phyloP scores from a whole-genome alignment of 2,888 invertebrate genomes.

The Synergus umbraculus region DNA sequence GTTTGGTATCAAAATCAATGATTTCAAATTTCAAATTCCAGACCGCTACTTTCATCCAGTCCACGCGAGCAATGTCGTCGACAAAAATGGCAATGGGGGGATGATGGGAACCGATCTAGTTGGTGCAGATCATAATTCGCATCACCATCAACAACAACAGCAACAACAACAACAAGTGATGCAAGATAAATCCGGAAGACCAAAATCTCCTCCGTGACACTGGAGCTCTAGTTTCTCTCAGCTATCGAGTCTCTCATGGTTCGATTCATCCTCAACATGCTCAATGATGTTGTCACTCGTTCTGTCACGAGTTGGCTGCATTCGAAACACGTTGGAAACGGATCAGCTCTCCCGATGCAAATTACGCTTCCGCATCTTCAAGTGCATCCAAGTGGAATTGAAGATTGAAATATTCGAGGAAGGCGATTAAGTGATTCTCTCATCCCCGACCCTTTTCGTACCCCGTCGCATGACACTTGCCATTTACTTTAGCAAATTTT shows the following conservation, averaged over 20 bases:
- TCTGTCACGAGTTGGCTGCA: conserved; percentile 19
- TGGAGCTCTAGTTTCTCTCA: conserved; percentile 59
- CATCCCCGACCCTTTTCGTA: conserved; percentile 11
- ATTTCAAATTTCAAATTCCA: conserved; percentile 31
- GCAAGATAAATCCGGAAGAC: conserved; percentile 74
- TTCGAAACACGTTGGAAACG: conserved; percentile 35
- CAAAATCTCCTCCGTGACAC: conserved; percentile 77
- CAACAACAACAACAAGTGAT: conserved; percentile 71
- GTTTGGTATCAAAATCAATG: too few relatives aligned
- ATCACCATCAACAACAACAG: conserved; percentile 73
- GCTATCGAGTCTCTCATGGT: conserved; percentile 48
- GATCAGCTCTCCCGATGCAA: neutral
- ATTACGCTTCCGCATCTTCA: conserved; percentile 44
- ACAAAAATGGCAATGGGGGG: conserved; percentile 74
- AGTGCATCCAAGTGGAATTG: conserved; percentile 49
- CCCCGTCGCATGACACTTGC: conserved; percentile 33
- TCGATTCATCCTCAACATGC: conserved; percentile 41
- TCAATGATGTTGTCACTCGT: conserved; percentile 48
- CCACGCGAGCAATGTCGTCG: conserved; percentile 79
- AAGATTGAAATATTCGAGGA: conserved; percentile 37
- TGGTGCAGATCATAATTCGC: conserved; percentile 67
- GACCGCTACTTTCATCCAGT: conserved; percentile 80
- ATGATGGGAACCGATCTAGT: conserved; percentile 72
- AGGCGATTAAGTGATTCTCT: neutral
- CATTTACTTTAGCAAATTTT: conserved; percentile 37